Evolutionary conservation across 2,113 vertebrate genomes (phyloP).

Genomic region (Neodon shergylaensis): DNA sequence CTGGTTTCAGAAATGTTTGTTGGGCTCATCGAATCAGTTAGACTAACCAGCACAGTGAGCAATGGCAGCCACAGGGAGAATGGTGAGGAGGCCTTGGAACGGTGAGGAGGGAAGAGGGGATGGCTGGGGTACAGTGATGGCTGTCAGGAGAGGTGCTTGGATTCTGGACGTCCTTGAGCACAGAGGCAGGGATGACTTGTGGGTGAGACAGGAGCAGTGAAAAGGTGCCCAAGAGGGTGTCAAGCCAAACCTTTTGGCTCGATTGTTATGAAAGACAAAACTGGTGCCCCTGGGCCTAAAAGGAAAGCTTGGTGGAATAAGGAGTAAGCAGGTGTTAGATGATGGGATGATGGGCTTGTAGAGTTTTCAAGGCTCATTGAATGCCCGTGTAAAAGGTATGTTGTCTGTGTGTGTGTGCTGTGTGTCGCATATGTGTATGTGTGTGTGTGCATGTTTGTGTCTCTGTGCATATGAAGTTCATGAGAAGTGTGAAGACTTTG

Average conservation of each 20-base stretch:
- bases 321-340: background rate
- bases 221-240: background rate
- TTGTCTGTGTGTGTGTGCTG: too few species aligned
- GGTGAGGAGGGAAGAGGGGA: background rate
- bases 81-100: background rate
- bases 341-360: background rate
- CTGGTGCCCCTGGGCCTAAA: background rate
- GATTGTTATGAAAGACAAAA: background rate
- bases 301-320: background rate
- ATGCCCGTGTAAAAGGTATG: background rate
- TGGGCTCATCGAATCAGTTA: background rate
- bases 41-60: background rate
- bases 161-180: background rate
- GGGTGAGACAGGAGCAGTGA: background rate
- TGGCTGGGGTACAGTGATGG: background rate
- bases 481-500: background rate
- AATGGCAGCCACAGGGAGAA: background rate
- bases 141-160: background rate
- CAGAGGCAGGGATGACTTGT: background rate
- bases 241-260: background rate
- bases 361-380: background rate
- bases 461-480: background rate
- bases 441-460: accelerated
- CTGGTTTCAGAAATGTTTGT: background rate
- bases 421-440: background rate